A percentile compares a stretch with the other conserved stretches of the same genome.
phyloP scores from a whole-genome alignment of 2,113 vertebrate species.

The Otis tarda region DNA sequence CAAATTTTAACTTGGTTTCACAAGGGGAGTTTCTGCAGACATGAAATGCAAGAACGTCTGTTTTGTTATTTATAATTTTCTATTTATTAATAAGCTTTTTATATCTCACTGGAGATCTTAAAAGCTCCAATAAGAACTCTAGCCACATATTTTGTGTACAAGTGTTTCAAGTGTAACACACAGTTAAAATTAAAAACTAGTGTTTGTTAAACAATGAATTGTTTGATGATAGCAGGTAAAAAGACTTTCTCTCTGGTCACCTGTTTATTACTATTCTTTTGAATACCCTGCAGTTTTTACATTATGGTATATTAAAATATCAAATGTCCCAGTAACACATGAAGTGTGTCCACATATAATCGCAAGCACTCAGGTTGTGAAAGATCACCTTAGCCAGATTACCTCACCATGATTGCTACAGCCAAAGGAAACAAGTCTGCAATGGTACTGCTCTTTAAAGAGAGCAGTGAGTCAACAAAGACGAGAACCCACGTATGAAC shows the following conservation, averaged over 20 bases:
- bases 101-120: not conserved
- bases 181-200: not conserved
- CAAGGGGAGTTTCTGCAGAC: not conserved
- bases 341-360: not conserved
- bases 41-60: not conserved
- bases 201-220: not conserved
- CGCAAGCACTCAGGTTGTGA: not conserved
- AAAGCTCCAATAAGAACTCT: not conserved
- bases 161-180: not conserved
- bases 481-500: not conserved
- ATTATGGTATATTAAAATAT: not conserved
- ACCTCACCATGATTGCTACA: not conserved
- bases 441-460: not conserved
- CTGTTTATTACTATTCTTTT: not conserved
- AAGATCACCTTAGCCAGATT: not conserved
- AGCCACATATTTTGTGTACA: not conserved
- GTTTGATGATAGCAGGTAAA: not conserved
- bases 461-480: not conserved
- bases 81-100: not conserved
- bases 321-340: not conserved
- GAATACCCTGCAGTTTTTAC: not conserved
- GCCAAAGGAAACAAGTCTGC: not conserved
- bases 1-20: not conserved
- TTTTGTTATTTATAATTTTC: not conserved
- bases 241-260: not conserved